phyloP scores from a whole-genome alignment of 2,888 invertebrate genomes.

The Autographa gamma region DNA sequence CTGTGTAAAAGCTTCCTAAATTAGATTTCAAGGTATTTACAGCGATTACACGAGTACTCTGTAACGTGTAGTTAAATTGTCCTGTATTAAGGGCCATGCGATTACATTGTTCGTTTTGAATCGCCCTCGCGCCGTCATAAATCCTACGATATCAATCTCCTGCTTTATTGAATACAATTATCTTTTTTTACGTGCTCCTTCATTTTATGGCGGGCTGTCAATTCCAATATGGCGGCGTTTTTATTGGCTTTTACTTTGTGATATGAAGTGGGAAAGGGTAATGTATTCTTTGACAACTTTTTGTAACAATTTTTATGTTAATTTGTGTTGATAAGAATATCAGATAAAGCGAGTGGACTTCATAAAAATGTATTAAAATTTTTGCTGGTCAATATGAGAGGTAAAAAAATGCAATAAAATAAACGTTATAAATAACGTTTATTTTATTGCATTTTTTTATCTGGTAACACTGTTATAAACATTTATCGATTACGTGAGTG shows the following conservation, averaged over 20 bases:
- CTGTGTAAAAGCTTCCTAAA: conserved; percentile 15
- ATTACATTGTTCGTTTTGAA: conserved; percentile 53
- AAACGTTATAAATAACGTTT: not conserved
- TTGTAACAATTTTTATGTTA: conserved; percentile 13
- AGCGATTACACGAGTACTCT: conserved; percentile 42
- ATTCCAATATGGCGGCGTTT: conserved; percentile 44
- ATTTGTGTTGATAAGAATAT: conserved; percentile 7
- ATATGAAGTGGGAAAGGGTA: conserved; percentile 9
- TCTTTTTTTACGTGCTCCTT: conserved; percentile 53
- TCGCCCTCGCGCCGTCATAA: conserved; percentile 49
- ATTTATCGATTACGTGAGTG: not conserved
- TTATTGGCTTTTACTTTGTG: conserved; percentile 44
- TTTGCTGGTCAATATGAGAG: not conserved
- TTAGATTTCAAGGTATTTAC: conserved; percentile 32
- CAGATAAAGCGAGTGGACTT: not conserved
- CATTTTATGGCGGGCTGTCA: conserved; percentile 52
- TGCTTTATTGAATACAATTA: conserved; percentile 63
- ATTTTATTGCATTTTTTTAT: not conserved
- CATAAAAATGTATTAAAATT: not conserved
- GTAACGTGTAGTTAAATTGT: conserved; percentile 52
- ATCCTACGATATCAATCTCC: conserved; percentile 64
- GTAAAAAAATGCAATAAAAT: too few relatives aligned
- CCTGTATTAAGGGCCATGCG: conserved; percentile 45
- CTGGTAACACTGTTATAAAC: not conserved
- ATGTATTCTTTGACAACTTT: conserved; percentile 21